A percentile compares a stretch with the other conserved stretches of the same genome.
These are phyloP conservation scores for Leucosticte australis DNA, from an alignment of 2,113 vertebrate genomes.

Conservation along the genomic window DNA sequence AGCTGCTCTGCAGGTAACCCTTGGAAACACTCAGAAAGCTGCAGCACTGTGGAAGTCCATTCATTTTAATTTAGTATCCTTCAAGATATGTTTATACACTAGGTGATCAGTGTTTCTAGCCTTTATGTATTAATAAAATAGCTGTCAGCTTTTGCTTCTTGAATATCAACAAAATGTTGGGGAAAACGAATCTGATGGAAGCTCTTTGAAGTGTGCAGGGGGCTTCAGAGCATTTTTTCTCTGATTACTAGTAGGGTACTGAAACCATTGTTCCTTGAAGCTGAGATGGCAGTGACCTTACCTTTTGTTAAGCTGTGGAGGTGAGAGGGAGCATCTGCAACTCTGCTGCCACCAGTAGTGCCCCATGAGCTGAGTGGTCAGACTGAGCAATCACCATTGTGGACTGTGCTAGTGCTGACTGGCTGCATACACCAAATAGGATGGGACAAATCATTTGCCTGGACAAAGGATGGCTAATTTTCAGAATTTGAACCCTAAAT, in stretches of 20 bases:
- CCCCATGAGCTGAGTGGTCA: conserved; percentile 8
- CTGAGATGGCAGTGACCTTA: not conserved
- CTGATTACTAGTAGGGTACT: not conserved
- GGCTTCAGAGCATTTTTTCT: not conserved
- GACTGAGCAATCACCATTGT: not conserved
- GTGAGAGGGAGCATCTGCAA: not conserved
- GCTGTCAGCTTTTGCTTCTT: not conserved
- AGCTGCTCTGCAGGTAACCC: not conserved
- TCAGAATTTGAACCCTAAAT: not conserved
- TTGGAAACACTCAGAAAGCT: not conserved
- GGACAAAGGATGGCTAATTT: not conserved
- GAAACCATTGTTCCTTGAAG: not conserved
- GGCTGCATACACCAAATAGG: conserved; percentile 8
- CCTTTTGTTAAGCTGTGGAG: not conserved
- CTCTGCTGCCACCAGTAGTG: not conserved
- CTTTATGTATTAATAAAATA: not conserved
- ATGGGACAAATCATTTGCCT: conserved; percentile 39
- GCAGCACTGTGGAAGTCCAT: not conserved
- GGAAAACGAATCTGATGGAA: not conserved
- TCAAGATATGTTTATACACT: not conserved
- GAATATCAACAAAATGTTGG: not conserved
- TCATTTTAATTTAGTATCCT: not conserved
- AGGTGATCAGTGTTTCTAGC: not conserved
- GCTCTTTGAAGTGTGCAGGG: not conserved
- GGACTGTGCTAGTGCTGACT: not conserved